Evolutionary conservation across 2,888 invertebrate species (phyloP), one percentile per base, ranked within the genome.

Genomic region (Himalopsyche anomala): DNA sequence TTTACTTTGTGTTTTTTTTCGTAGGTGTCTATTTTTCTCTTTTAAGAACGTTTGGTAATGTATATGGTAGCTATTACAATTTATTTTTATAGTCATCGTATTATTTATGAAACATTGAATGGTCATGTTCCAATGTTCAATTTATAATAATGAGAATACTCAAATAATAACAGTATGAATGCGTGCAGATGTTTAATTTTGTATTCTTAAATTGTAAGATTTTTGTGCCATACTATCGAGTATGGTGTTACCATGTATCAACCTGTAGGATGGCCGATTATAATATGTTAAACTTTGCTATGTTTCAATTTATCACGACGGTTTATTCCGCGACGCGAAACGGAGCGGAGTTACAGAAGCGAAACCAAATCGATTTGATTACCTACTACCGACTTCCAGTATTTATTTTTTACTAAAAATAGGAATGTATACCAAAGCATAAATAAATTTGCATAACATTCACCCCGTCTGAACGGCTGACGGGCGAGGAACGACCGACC

Each of bases 191-290:
- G 62, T 69, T 86, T 84, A 54, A 88, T 88, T 84, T 82, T 74
- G 55, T 79, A 83, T 84, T 81, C 55, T 62, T 84, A 85, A 86
- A 80, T 84, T 85, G 55, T 54, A 54, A 74, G 80, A 82, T 82
- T 82, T 83, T 74, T 83, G 88, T 88, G 87, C 88, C 88, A 88
- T 87, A 82, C 88, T 40, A 55, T 51, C 56, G 84, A 82, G 87
- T 88, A 82, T 87, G 88, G 88, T 87, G 87, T 88, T 88, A 88
- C 88, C 88, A 87, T 84, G 82, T 87, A 85, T 84, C 84, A 51
- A 51, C 55, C 55, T 80, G 36, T 81, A 69, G 19, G 42, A 51
- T 54, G 40, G 80, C 79, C 40, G 80, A 84, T 55, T 80, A 80
- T 80, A 79, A 80, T 12, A 38, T 84, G 79, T 80, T 80, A 80